phyloP scores from a whole-genome alignment of 2,888 invertebrate genomes.

The Uropetala carovei region DNA sequence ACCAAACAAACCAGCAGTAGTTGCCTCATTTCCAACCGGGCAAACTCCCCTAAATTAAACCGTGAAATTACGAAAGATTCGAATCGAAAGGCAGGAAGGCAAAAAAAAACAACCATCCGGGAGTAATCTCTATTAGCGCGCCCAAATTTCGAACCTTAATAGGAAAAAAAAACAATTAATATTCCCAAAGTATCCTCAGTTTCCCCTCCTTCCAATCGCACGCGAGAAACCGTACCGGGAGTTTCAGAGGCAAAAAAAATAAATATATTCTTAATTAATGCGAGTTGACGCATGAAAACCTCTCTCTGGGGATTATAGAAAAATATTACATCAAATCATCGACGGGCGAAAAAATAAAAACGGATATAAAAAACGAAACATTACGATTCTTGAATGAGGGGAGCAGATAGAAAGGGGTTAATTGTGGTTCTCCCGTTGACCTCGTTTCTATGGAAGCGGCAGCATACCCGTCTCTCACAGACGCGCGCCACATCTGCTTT shows the following conservation, averaged over 20 bases:
- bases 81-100: conserved; percentile 32
- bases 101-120: conserved; percentile 16
- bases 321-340: background rate
- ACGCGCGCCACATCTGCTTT: conserved; percentile 21
- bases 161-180: conserved; percentile 5
- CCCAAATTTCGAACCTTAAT: conserved; percentile 45
- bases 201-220: background rate
- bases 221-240: background rate
- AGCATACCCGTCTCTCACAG: background rate
- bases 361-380: background rate
- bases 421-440: conserved; percentile 43
- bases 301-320: background rate
- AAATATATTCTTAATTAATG: background rate
- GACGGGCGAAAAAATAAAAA: background rate
- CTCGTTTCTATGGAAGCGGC: conserved; percentile 41
- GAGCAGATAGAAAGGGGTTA: conserved; percentile 44
- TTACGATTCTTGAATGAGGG: conserved; percentile 26
- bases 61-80: conserved; percentile 57
- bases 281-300: background rate
- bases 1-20: background rate
- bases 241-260: background rate
- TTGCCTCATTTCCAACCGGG: conserved; percentile 22
- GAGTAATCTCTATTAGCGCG: conserved; percentile 39
- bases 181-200: background rate
- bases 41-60: conserved; percentile 37